phyloP scores from a whole-genome alignment of 2,888 invertebrate species.

The Lypha dubia region DNA sequence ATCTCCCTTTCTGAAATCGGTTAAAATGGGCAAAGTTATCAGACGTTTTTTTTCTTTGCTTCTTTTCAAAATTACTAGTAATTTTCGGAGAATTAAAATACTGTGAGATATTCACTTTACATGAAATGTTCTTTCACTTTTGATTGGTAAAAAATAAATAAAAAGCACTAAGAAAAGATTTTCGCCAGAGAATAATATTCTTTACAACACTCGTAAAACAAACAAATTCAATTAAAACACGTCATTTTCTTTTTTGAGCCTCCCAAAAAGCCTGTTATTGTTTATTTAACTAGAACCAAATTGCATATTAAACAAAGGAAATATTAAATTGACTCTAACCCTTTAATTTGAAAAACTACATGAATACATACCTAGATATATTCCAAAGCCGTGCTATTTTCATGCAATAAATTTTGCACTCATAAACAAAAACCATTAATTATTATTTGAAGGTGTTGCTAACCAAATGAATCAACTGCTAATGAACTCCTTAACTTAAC shows the following conservation, averaged over 20 bases:
- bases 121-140: too few relatives aligned
- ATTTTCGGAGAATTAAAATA: too few relatives aligned
- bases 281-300: background rate
- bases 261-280: background rate
- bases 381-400: background rate
- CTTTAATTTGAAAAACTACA: background rate
- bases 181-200: too few relatives aligned
- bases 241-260: background rate
- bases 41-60: too few relatives aligned
- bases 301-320: background rate
- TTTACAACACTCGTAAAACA: too few relatives aligned
- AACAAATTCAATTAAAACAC: background rate
- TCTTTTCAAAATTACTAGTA: too few relatives aligned
- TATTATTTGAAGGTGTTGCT: conserved; percentile 14
- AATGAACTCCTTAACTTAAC: conserved; percentile 35
- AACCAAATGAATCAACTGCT: conserved; percentile 19
- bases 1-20: too few relatives aligned
- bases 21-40: too few relatives aligned
- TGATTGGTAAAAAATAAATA: too few relatives aligned
- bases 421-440: conserved; percentile 28
- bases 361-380: too few relatives aligned
- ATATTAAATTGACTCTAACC: background rate
- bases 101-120: too few relatives aligned
- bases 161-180: too few relatives aligned
- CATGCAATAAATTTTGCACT: background rate